phyloP scores from a whole-genome alignment of 2,888 invertebrate genomes.

The Maniola hyperantus region DNA sequence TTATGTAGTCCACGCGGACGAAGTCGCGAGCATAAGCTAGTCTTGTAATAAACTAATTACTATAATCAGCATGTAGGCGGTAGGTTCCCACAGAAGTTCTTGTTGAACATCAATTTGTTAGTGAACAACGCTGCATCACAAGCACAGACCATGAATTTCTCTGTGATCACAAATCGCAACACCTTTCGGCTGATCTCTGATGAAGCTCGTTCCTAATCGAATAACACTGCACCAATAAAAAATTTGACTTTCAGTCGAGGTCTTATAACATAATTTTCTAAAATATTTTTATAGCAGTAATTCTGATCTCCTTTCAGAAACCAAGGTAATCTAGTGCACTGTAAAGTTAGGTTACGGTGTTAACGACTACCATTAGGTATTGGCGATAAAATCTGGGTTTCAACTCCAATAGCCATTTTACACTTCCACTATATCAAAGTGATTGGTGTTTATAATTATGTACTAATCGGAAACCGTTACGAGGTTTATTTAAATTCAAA shows the following conservation, averaged over 20 bases:
- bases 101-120: no score
- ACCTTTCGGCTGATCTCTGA: no score
- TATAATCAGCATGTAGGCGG: no score
- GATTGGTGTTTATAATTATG: conserved; percentile 19
- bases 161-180: no score
- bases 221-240: not conserved
- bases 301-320: conserved; percentile 18
- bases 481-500: conserved; percentile 17
- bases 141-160: no score
- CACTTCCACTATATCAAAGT: conserved; percentile 19
- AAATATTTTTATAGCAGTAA: conserved; percentile 14
- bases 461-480: conserved; percentile 18
- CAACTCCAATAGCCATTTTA: conserved; percentile 19
- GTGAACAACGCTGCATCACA: no score
- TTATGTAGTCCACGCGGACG: no score
- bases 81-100: no score
- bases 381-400: conserved; percentile 26
- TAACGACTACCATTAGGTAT: conserved; percentile 21
- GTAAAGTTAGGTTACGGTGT: conserved; percentile 22
- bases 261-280: not conserved
- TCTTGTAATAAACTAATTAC: no score
- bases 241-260: not conserved
- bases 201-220: no score
- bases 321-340: conserved; percentile 20
- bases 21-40: no score